These are phyloP conservation scores for Embidobia sp. DNA, from an alignment of 2,888 invertebrate genomes.

Conservation along the genomic window DNA sequence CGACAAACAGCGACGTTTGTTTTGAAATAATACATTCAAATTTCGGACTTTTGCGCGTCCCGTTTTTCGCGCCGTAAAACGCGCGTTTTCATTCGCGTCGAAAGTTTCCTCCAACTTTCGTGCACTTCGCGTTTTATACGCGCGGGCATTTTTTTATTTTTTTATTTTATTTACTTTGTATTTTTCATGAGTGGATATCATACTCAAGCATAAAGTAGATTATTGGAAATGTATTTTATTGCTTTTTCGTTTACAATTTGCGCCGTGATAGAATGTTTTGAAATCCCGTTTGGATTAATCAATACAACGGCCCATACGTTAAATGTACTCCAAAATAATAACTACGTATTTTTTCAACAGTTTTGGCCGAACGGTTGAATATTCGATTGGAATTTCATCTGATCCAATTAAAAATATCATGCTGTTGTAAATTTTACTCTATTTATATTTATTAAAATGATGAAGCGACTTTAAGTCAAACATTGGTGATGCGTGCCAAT, in stretches of 20 bases:
- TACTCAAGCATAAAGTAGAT: constrained; percentile 39
- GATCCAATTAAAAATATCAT: constrained; percentile 14
- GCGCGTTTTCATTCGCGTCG: constrained; percentile 35
- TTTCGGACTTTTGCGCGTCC: constrained; percentile 21
- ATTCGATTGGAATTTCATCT: constrained; percentile 3
- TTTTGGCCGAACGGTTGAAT: neutral
- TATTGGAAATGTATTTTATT: constrained; percentile 50
- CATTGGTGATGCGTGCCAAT: no score
- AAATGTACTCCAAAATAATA: constrained; percentile 26
- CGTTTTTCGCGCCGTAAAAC: constrained; percentile 49
- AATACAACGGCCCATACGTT: constrained; percentile 32
- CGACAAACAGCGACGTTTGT: neutral
- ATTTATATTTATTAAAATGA: neutral
- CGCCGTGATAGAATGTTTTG: constrained; percentile 6
- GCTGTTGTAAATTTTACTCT: neutral
- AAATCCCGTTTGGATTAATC: constrained; percentile 26
- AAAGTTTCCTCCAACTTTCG: constrained; percentile 42
- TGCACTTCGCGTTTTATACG: constrained; percentile 35
- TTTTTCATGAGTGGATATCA: constrained; percentile 43
- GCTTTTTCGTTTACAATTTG: constrained; percentile 37
- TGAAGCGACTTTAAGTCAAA: no score
- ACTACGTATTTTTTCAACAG: constrained; percentile 4
- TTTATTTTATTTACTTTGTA: constrained; percentile 35
- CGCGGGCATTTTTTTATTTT: constrained; percentile 19
- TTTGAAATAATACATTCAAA: constrained; percentile 35